Evolutionary conservation across 1,140 invertebrate genomes (phyloP).

Genomic region (Gryon sp.): DNA sequence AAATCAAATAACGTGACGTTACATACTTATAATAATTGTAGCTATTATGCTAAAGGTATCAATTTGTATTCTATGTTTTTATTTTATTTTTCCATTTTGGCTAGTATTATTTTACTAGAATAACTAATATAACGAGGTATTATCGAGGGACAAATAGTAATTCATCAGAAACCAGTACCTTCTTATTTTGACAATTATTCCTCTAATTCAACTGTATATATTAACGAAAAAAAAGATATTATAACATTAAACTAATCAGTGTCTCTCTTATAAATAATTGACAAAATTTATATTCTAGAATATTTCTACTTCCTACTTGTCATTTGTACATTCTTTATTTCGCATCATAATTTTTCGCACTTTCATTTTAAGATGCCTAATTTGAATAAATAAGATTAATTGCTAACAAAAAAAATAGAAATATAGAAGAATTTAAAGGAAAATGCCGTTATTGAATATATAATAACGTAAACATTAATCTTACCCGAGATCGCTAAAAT

Average conservation of each 20-base stretch:
- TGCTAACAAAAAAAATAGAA: too few relatives aligned
- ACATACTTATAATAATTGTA: constrained; percentile 54
- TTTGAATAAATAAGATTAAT: too few relatives aligned
- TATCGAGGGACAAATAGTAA: constrained; percentile 41
- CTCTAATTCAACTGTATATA: constrained; percentile 16
- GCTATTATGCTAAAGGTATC: constrained; percentile 55
- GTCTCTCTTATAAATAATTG: constrained; percentile 8
- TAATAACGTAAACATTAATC: too few relatives aligned
- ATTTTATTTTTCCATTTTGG: constrained; percentile 59
- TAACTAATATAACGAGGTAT: constrained; percentile 70
- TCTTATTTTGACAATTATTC: constrained; percentile 22
- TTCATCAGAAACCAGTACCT: constrained; percentile 51
- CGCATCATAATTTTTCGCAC: too few relatives aligned
- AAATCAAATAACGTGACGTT: constrained; percentile 66
- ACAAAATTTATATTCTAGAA: neutral
- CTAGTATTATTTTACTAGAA: constrained; percentile 66
- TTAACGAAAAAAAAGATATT: constrained; percentile 10
- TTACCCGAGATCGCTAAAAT: too few relatives aligned
- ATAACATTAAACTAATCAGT: constrained; percentile 9
- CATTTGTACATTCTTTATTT: constrained; percentile 30
- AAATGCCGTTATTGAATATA: too few relatives aligned
- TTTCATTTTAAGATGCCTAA: too few relatives aligned
- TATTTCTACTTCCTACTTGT: neutral
- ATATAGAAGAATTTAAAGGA: too few relatives aligned
- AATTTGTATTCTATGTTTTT: too few relatives aligned